phyloP scores from a whole-genome alignment of 2,797 vertebrate species.

The Adelosebastes latens region DNA sequence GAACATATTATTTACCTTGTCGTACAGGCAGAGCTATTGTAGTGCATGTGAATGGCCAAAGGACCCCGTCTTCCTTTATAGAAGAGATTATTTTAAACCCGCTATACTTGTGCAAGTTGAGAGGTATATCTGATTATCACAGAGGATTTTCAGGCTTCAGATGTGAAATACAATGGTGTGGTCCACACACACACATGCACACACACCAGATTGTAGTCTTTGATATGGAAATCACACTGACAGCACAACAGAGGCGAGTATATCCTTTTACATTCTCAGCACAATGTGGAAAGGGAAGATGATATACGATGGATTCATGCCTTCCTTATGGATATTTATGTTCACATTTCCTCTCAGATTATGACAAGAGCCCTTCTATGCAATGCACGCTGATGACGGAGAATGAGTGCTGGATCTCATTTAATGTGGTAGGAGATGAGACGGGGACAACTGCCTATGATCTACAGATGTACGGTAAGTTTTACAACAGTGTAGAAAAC shows the following conservation, averaged over 20 bases:
- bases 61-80: slow-evolving; percentile 67
- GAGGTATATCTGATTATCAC: slow-evolving; percentile 79
- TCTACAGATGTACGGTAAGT: slow-evolving; percentile 86
- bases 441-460: slow-evolving; percentile 86
- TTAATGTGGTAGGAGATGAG: slow-evolving; percentile 85
- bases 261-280: slow-evolving; percentile 70
- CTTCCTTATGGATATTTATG: slow-evolving; percentile 54
- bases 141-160: slow-evolving; percentile 71
- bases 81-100: slow-evolving; percentile 69
- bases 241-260: slow-evolving; percentile 57
- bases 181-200: slow-evolving; percentile 40
- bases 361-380: slow-evolving; percentile 86
- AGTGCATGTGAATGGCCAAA: slow-evolving; percentile 68
- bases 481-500: background rate
- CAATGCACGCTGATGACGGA: slow-evolving; percentile 89
- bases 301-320: slow-evolving; percentile 51
- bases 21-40: slow-evolving; percentile 78
- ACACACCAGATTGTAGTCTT: slow-evolving; percentile 66
- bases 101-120: slow-evolving; percentile 68
- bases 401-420: slow-evolving; percentile 92
- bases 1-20: slow-evolving; percentile 82
- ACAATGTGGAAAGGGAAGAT: slow-evolving; percentile 55
- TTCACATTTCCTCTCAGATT: slow-evolving; percentile 82
- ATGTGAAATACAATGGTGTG: slow-evolving; percentile 71
- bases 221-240: slow-evolving; percentile 79